Evolutionary conservation across 2,113 vertebrate species (phyloP), one percentile per base, ranked within the genome.

Genomic region (Xenopus laevis): DNA sequence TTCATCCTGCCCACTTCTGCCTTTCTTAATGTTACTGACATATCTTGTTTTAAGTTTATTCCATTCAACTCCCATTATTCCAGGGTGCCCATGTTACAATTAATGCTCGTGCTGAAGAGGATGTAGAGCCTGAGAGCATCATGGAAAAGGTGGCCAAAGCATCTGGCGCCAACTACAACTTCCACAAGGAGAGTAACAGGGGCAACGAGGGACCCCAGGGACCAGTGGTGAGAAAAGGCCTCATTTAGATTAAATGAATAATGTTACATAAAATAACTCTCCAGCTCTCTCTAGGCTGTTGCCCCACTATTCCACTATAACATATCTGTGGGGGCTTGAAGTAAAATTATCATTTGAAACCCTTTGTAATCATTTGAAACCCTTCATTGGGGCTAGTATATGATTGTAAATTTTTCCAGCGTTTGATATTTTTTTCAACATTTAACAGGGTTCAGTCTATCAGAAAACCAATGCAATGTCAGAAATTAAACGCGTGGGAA

Each of bases 41-140:
- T 23, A n/a, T 13, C n/a, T n/a, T 66, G 13, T 9, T 30, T 20
- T 16, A 12, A 17, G 40, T 12, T 23, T 17, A 13, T 30, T n/a
- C 15, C 10, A 11, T 12, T 63, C 5, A 50, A 15, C 21, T 23
- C 21, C 13, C 12, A 10, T 65, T 44, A 2, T 46, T 61, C 4
- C 73, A 99, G 97, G 97, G 97, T 0, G 97, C 97, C 46, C 97
- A 99, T 0, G 91, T 99, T 71, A 98, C 97, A n/a, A 84, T 99
- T 82, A 98, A 98, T 0, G 97, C 97, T 5, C 90, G 97, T 3
- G 94, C 93, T 0, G 97, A 99, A 8, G 95, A 99, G 80, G 97
- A 99, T 0, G 97, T 96, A 67, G 97, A 99, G 61, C 97, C 97
- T 0, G 97, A 98, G 0, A 86, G 82, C 60, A 93, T 99, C 83